Percentiles rank a stretch among this genome's conserved stretches.
Conservation (phyloP, 1,140 invertebrate genomes). For the Sesamia nonagrioides region DNA sequence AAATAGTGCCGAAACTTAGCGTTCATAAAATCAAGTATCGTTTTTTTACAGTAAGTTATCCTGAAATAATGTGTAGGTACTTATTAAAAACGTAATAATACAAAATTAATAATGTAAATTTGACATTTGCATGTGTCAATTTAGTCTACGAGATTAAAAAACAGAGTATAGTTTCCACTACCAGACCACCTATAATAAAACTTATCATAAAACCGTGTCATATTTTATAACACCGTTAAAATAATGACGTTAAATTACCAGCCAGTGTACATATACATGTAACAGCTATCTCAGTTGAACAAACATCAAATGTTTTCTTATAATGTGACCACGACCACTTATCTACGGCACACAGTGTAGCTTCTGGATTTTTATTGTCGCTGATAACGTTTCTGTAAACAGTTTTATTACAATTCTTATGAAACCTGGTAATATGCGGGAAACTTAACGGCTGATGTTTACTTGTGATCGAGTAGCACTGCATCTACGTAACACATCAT, state of each 20-base stretch:
- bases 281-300: slow-evolving; percentile 46
- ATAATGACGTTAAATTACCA: slow-evolving; percentile 19
- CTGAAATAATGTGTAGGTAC: too few relatives aligned
- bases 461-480: too few relatives aligned
- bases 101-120: too few relatives aligned
- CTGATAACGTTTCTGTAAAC: slow-evolving; percentile 64
- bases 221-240: slow-evolving; percentile 31
- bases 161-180: background rate
- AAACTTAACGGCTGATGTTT: background rate
- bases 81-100: too few relatives aligned
- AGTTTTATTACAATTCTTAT: background rate
- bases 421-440: slow-evolving; percentile 1
- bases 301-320: slow-evolving; percentile 70
- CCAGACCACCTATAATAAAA: background rate
- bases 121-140: too few relatives aligned
- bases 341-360: slow-evolving; percentile 62
- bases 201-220: background rate
- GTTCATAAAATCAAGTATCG: too few relatives aligned
- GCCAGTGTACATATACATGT: background rate
- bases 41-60: too few relatives aligned
- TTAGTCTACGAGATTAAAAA: too few relatives aligned
- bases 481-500: too few relatives aligned
- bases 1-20: too few relatives aligned
- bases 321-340: slow-evolving; percentile 59
- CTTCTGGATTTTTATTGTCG: slow-evolving; percentile 69